Base-by-base conservation (phyloP, 2,888 invertebrate genomes). In the Netelia virgata region DNA sequence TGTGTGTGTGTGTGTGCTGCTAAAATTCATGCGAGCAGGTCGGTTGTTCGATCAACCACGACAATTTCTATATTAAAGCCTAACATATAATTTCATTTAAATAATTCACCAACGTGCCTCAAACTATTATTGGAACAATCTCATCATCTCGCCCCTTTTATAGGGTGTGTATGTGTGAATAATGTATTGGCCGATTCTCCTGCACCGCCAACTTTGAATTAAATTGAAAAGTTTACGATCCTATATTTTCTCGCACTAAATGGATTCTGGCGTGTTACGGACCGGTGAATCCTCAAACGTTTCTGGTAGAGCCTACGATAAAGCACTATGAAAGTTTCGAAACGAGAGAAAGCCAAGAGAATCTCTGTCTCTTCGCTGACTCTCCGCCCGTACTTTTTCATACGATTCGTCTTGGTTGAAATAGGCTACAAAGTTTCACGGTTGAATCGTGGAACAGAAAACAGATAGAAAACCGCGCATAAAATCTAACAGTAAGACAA, bases 241-340 rank as follows among this genome's bases (percentile, higher is more conserved):
- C 43, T 50, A 63, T 63, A 16, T 50, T 61, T 16, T 14, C 61
- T 73, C 11, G 41, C 47, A 20, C 36, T n/a, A 70, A 75, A 83
- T 79, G 75, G 79, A 83, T 83, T 83, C 79, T 20, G 59, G 18
- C 57, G 28, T 64, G 72, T 75, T 66, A 61, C 70, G 47, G n/a
- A 64, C 57, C 79, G 55, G 1, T 20, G 72, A 72, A 80, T 80
- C 66, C 75, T 59, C 70, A 73, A 83, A 83, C 83, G 78, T 64
- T 83, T 78, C 83, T 61, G 69, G 16, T 55, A 63, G 6, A 14
- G 28, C 14, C 18, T 57, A 57, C 6, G 57, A 18, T 16, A 57
- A 57, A 57, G 55, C 8, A 20, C 10, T 41, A 80, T 80, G 55
- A 63, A 80, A 84, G 36, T 80, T 80, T 68, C 1, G 18, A 55